Evolutionary conservation across 2,113 vertebrate species (phyloP).

Genomic region (Eolophus roseicapilla): DNA sequence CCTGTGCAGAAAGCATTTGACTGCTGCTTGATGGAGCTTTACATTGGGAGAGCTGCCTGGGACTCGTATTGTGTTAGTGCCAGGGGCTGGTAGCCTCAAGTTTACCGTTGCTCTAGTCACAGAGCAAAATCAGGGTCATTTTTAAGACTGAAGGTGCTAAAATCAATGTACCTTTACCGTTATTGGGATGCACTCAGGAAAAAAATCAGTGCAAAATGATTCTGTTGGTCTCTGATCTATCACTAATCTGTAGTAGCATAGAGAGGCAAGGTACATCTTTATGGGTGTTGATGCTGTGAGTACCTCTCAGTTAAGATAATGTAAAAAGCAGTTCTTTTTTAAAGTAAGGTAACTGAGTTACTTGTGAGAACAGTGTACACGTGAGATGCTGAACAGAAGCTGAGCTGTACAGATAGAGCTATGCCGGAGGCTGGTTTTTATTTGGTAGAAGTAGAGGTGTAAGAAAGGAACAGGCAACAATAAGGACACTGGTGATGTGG

Average conservation of each 20-base stretch:
- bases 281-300: not conserved
- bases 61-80: not conserved
- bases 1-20: not conserved
- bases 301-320: not conserved
- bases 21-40: not conserved
- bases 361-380: not conserved
- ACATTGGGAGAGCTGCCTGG: not conserved
- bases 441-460: constrained; percentile 32
- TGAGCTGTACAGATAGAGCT: not conserved
- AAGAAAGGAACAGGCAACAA: constrained; percentile 7
- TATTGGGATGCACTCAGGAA: not conserved
- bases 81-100: not conserved
- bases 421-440: constrained; percentile 45
- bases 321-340: not conserved
- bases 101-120: not conserved
- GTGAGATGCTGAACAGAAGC: constrained; percentile 1
- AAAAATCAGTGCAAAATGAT: not conserved
- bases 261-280: not conserved
- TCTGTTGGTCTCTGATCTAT: not conserved
- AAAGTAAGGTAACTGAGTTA: not conserved
- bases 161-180: not conserved
- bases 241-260: not conserved
- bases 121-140: not conserved
- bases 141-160: not conserved
- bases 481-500: constrained; percentile 10